Percentiles rank a stretch among this genome's conserved stretches.
phyloP scores from a whole-genome alignment of 2,797 vertebrate genomes.

The Acanthurus tractus region DNA sequence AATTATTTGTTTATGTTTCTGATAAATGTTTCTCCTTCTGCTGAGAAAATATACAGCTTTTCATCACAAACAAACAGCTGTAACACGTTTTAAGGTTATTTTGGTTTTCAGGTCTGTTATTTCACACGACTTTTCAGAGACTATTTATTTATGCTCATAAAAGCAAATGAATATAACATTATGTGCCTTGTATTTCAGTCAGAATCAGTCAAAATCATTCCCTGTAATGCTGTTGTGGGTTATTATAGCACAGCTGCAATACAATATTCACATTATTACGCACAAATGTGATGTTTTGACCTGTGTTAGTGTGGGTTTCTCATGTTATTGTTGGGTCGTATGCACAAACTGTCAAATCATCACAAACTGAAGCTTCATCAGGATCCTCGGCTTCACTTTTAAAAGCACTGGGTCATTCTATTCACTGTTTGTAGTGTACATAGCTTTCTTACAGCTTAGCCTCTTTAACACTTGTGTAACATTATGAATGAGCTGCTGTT shows the following conservation, averaged over 20 bases:
- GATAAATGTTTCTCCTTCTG: slow-evolving; percentile 10
- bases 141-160: background rate
- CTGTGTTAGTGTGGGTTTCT: background rate
- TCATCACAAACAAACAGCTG: background rate
- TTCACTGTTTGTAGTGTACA: no score
- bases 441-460: no score
- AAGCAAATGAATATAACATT: no score
- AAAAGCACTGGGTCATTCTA: no score
- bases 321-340: background rate
- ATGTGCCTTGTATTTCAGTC: no score
- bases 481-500: no score
- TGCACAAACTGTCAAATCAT: background rate
- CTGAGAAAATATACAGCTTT: slow-evolving; percentile 1
- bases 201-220: no score
- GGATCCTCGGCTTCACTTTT: no score
- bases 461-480: no score
- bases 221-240: no score
- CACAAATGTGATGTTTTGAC: background rate
- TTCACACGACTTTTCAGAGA: background rate
- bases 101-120: background rate
- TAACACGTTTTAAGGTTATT: background rate
- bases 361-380: no score
- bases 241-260: background rate
- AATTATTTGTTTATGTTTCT: slow-evolving; percentile 33
- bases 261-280: background rate